Base-by-base conservation (phyloP, 53 echinoderm and acorn worm genomes). In the Apostichopus leukothele region DNA sequence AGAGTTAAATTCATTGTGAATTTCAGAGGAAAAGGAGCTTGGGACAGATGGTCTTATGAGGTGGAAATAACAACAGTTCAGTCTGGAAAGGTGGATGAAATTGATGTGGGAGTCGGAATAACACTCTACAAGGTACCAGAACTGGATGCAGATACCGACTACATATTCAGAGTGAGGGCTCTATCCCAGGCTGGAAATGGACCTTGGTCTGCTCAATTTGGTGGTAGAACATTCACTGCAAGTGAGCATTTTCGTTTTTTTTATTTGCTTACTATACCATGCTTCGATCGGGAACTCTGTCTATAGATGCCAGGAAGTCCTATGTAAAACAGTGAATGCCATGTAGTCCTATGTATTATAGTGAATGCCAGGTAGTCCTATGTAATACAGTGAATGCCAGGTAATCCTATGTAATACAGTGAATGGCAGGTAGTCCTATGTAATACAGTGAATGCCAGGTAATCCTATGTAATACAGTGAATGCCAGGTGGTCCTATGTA, bases 21-120 rank as follows among this genome's bases (percentile, higher is more conserved):
- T 67, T 92, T 86, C 16, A 2, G 27, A 93, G 96, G 93, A 10
- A 67, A n/a, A 53, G 96, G 92, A 60, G 96, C 93, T 0, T 96
- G 96, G 96, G 91, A 92, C 73, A 86, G 90, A 11, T 92, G 94
- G 96, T 60, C 75, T 0, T 96, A 96, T 51, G 91, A 93, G 57
- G 88, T 94, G 78, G 90, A 89, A 12, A 6, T 94, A 5, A 84
- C 89, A 51, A 86, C 87, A 26, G 88, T 85, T 26, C 18, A 88
- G 7, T 59, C 88, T 20, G 77, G 76, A 52, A 89, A 83, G 63
- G 74, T 78, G 21, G 87, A 81, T 18, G 7, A 16, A 22, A 1
- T 1, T 81, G 20, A 54, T 18, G 21, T 71, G 14, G 71, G 18
- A n/a, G 5, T 19, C 6, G 81, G 81, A 14, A 54, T 13, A n/a